These are phyloP conservation scores for Temnothorax unifasciatus DNA, from an alignment of 2,888 invertebrate genomes.

Conservation along the genomic window DNA sequence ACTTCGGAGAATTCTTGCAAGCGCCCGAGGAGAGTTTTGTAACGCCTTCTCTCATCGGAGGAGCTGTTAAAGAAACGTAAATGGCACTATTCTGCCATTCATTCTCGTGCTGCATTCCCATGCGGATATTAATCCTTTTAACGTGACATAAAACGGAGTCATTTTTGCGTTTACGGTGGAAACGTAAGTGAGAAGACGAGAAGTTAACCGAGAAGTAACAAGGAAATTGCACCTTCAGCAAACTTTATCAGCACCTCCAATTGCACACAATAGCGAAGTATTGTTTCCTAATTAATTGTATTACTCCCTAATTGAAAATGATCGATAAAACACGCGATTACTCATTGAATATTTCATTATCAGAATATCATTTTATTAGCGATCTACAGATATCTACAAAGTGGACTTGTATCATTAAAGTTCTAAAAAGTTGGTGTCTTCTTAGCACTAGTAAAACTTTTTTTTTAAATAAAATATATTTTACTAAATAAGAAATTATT, in stretches of 20 bases:
- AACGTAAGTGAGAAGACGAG: conserved; percentile 19
- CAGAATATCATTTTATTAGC: background rate
- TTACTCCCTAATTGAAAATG: background rate
- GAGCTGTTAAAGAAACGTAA: conserved; percentile 21
- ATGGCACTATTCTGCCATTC: conserved; percentile 1
- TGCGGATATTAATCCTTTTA: conserved; percentile 33
- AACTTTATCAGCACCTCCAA: background rate
- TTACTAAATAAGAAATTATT: conserved; percentile 4
- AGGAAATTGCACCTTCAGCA: conserved; percentile 52
- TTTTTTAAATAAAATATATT: background rate
- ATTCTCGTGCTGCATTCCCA: background rate
- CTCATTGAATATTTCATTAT: conserved; percentile 8
- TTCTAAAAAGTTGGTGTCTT: background rate
- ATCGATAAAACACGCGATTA: background rate
- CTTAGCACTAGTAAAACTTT: background rate
- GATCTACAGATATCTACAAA: background rate
- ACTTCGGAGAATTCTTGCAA: conserved; percentile 28
- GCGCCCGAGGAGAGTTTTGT: conserved; percentile 29
- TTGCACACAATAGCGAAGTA: conserved; percentile 9
- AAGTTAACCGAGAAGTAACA: conserved; percentile 18
- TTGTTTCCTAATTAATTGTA: conserved; percentile 24
- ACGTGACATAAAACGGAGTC: conserved; percentile 19
- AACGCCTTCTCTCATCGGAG: background rate
- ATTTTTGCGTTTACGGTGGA: conserved; percentile 35
- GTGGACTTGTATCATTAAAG: background rate